Evolutionary conservation across 64 coral and sea anemone genomes (phyloP).

Genomic region (Montipora cactus): DNA sequence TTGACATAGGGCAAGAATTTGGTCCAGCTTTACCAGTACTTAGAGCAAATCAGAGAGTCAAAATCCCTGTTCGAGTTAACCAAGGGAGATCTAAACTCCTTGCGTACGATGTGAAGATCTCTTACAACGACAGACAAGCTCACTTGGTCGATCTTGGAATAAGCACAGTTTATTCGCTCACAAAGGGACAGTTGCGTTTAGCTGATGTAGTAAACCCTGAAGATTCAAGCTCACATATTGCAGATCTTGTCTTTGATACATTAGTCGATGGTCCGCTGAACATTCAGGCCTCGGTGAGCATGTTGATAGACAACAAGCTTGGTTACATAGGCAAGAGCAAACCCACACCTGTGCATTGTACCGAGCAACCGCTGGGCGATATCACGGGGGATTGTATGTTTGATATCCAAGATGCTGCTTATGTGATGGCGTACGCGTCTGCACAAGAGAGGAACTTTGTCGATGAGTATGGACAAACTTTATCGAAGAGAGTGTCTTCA

Average conservation of each 20-base stretch:
- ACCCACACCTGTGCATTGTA: neutral
- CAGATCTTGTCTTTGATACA: slow-evolving; percentile 26
- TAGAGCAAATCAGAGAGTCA: neutral
- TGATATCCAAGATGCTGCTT: slow-evolving; percentile 65
- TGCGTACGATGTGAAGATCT: slow-evolving; percentile 66
- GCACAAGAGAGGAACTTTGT: slow-evolving; percentile 42
- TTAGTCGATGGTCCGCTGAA: neutral
- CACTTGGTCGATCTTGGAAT: slow-evolving; percentile 20
- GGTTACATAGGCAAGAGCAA: slow-evolving; percentile 1
- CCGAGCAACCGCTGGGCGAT: slow-evolving; percentile 48
- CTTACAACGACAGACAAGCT: slow-evolving; percentile 26
- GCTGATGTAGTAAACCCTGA: slow-evolving; percentile 47
- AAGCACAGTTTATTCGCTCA: slow-evolving; percentile 21
- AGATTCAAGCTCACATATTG: slow-evolving; percentile 1
- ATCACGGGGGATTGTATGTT: slow-evolving; percentile 62
- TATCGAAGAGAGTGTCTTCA: neutral
- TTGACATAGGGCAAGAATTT: slow-evolving; percentile 64
- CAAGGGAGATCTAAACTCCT: slow-evolving; percentile 19
- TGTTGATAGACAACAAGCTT: slow-evolving; percentile 54
- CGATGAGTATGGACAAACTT: slow-evolving; percentile 5
- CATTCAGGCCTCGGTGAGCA: slow-evolving; percentile 42
- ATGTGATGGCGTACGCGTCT: slow-evolving; percentile 29
- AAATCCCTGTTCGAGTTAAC: slow-evolving; percentile 44
- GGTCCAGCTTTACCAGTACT: slow-evolving; percentile 61
- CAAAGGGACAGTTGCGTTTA: slow-evolving; percentile 32